A percentile compares a stretch with the other conserved stretches of the same genome.
These are phyloP conservation scores for Heliconius melpomene DNA, from an alignment of 1,140 invertebrate genomes.

Conservation along the genomic window DNA sequence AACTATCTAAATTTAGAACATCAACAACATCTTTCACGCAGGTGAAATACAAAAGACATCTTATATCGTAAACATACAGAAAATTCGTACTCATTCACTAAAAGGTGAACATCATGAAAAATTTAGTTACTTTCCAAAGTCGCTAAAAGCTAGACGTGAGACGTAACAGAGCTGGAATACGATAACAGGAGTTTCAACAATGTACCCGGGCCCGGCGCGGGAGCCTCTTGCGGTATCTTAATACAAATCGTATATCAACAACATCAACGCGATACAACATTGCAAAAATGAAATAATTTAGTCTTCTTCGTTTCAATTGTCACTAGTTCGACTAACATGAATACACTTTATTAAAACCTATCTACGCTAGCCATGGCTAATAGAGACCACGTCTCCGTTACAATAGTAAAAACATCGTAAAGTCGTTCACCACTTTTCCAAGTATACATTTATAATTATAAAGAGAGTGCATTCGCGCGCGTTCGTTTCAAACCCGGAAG, in stretches of 20 bases:
- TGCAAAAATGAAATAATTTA: conserved; percentile 78
- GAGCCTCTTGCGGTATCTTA: conserved; percentile 50
- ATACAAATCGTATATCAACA: conserved; percentile 72
- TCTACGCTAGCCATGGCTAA: conserved; percentile 79
- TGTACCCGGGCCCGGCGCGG: conserved; percentile 25
- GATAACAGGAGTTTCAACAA: conserved; percentile 59
- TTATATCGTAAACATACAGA: conserved; percentile 57
- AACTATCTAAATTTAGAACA: conserved; percentile 75
- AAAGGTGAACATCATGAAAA: conserved; percentile 65
- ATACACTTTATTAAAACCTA: conserved; percentile 74
- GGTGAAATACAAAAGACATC: conserved; percentile 69
- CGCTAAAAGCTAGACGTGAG: conserved; percentile 52
- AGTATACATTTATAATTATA: conserved; percentile 32
- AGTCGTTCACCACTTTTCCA: conserved; percentile 57
- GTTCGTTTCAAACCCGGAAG: conserved; percentile 18
- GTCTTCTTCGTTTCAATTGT: conserved; percentile 79
- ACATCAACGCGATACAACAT: conserved; percentile 75
- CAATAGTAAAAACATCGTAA: conserved; percentile 76
- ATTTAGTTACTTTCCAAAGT: conserved; percentile 45
- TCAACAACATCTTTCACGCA: conserved; percentile 77
- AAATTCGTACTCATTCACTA: conserved; percentile 68
- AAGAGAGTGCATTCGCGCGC: conserved; percentile 39
- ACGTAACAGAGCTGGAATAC: conserved; percentile 45
- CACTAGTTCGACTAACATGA: conserved; percentile 74
- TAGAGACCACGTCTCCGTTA: conserved; percentile 74